phyloP scores from a whole-genome alignment of 37 sponge, comb jelly and placozoan species.

The Bolinopsis microptera region DNA sequence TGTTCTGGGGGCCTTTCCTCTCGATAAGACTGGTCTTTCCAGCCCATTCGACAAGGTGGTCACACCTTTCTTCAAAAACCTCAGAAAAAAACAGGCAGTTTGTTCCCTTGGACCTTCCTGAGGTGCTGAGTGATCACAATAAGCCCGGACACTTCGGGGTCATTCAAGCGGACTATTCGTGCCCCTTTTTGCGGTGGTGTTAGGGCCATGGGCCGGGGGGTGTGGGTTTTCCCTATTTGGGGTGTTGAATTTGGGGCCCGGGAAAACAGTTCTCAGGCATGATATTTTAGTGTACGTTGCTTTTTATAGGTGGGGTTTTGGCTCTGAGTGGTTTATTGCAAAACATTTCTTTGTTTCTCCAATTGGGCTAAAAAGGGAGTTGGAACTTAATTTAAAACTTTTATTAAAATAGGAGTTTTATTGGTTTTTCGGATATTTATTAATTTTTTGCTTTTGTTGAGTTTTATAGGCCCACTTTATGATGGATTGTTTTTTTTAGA shows the following conservation, averaged over 20 bases:
- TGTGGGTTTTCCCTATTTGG: slow-evolving; percentile 22
- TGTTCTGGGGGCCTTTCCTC: slow-evolving; percentile 40
- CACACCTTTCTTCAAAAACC: slow-evolving; percentile 45
- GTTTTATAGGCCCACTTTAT: too few species aligned
- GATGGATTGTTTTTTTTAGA: too few species aligned
- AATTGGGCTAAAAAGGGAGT: too few species aligned
- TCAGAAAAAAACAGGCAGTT: slow-evolving; percentile 18
- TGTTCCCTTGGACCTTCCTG: background rate
- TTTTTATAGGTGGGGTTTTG: background rate
- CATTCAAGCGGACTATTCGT: background rate
- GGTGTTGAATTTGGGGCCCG: background rate
- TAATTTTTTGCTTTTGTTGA: too few species aligned
- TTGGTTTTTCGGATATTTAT: too few species aligned
- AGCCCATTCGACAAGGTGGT: slow-evolving; percentile 14
- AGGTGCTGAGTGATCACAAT: background rate
- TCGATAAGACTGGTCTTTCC: slow-evolving; percentile 19
- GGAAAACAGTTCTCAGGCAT: too few species aligned
- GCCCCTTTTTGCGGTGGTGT: background rate
- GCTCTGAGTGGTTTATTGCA: background rate
- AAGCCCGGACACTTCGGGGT: background rate
- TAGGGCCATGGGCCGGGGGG: background rate
- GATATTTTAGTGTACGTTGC: background rate
- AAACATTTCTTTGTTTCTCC: background rate
- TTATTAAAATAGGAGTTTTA: too few species aligned
- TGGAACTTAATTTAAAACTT: too few species aligned